Evolutionary conservation across 1,140 invertebrate species (phyloP).

Genomic region (Drosophila equinoxialis): DNA sequence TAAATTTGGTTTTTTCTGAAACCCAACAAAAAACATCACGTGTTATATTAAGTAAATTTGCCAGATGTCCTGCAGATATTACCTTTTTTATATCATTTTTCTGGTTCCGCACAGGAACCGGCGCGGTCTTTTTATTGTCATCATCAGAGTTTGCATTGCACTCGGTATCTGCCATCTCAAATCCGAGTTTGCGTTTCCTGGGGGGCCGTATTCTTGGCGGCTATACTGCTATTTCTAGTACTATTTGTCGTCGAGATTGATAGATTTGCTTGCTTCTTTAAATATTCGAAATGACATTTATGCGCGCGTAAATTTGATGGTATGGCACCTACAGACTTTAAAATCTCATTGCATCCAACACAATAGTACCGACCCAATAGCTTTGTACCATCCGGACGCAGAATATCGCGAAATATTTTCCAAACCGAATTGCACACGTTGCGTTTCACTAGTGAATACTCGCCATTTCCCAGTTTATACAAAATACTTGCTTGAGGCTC

Average conservation of each 20-base stretch:
- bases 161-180: background rate
- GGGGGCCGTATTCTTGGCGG: background rate
- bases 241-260: background rate
- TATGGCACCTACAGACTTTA: background rate
- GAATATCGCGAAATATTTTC: constrained; percentile 58
- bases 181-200: background rate
- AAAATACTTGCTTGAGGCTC: constrained; percentile 39
- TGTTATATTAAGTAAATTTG: background rate
- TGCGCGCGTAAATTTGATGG: constrained; percentile 31
- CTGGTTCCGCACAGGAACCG: background rate
- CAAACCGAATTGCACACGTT: constrained; percentile 54
- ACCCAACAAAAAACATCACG: background rate
- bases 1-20: background rate
- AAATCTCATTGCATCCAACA: constrained; percentile 30
- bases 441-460: constrained; percentile 46
- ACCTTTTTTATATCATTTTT: background rate
- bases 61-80: background rate
- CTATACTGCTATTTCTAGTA: background rate
- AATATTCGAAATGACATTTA: constrained; percentile 26
- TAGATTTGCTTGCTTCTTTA: background rate
- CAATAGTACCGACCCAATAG: constrained; percentile 49
- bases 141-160: background rate
- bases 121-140: background rate
- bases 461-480: constrained; percentile 45
- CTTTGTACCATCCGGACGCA: constrained; percentile 47